These are phyloP conservation scores for Danaus melanippus DNA, from an alignment of 1,140 invertebrate genomes.

Conservation along the genomic window DNA sequence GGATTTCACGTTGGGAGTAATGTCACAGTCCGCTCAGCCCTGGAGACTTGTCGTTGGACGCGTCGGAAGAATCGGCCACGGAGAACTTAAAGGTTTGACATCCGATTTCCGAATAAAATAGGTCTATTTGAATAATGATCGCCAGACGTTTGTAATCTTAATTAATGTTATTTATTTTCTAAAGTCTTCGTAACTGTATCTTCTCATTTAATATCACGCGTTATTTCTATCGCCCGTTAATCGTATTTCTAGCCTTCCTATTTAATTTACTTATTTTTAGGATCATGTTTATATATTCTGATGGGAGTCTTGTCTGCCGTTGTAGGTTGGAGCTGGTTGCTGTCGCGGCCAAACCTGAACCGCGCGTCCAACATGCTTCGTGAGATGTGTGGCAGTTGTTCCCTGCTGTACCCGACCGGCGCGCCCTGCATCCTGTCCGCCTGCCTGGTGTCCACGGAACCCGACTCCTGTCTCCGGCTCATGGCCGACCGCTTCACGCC, in stretches of 20 bases:
- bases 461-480: constrained; percentile 92
- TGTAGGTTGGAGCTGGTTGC: constrained; percentile 90
- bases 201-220: too few relatives aligned
- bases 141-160: too few relatives aligned
- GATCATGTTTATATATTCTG: too few relatives aligned
- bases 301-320: neutral
- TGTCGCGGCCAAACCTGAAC: constrained; percentile 92
- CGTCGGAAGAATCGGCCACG: constrained; percentile 96
- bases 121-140: too few relatives aligned
- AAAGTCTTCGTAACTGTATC: too few relatives aligned
- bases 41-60: constrained; percentile 97
- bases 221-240: too few relatives aligned
- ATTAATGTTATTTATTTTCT: too few relatives aligned
- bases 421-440: constrained; percentile 95
- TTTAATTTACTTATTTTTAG: too few relatives aligned
- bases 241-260: too few relatives aligned
- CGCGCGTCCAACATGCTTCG: constrained; percentile 90
- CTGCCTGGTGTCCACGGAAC: constrained; percentile 96
- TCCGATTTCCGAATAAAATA: too few relatives aligned
- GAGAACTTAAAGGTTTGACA: constrained; percentile 88
- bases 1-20: constrained; percentile 96
- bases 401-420: constrained; percentile 83
- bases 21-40: constrained; percentile 91
- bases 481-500: constrained; percentile 96
- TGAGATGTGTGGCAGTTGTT: constrained; percentile 93